Percentiles rank a stretch among this genome's conserved stretches.
phyloP scores from a whole-genome alignment of 92 coral and sea anemone genomes.

The Palythoa grandis region DNA sequence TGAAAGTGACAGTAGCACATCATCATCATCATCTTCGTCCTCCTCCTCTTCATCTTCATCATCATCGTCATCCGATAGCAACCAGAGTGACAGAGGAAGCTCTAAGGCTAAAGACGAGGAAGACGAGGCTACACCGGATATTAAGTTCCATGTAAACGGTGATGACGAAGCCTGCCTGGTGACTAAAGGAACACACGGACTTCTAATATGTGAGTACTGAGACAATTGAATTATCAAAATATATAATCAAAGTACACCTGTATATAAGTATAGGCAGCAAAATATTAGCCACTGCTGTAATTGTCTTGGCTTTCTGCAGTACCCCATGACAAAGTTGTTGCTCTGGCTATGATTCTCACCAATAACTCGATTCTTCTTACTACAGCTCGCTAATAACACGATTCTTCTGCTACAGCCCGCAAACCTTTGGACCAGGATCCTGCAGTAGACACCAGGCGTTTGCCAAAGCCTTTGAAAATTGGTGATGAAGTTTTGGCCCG shows the following conservation, averaged over 20 bases:
- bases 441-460: conserved; percentile 85
- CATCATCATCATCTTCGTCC: conserved; percentile 46
- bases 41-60: conserved; percentile 57
- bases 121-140: conserved; percentile 73
- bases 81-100: conserved; percentile 46
- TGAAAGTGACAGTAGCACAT: conserved; percentile 63
- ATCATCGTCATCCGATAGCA: conserved; percentile 48
- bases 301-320: too few relatives aligned
- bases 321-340: background rate
- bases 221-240: too few relatives aligned
- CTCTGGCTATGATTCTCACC: background rate
- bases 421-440: conserved; percentile 97
- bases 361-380: background rate
- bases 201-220: conserved; percentile 87
- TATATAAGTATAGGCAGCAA: too few relatives aligned
- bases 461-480: conserved; percentile 69
- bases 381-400: conserved; percentile 66
- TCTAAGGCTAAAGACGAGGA: conserved; percentile 50
- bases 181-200: conserved; percentile 98
- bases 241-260: too few relatives aligned
- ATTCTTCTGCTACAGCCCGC: conserved; percentile 68
- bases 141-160: conserved; percentile 82
- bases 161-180: conserved; percentile 95
- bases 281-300: too few relatives aligned
- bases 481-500: conserved; percentile 97